Percentiles rank a stretch among this genome's conserved stretches.
These are phyloP conservation scores for Seriola aureovittata DNA, from an alignment of 2,113 vertebrate species.

Conservation along the genomic window DNA sequence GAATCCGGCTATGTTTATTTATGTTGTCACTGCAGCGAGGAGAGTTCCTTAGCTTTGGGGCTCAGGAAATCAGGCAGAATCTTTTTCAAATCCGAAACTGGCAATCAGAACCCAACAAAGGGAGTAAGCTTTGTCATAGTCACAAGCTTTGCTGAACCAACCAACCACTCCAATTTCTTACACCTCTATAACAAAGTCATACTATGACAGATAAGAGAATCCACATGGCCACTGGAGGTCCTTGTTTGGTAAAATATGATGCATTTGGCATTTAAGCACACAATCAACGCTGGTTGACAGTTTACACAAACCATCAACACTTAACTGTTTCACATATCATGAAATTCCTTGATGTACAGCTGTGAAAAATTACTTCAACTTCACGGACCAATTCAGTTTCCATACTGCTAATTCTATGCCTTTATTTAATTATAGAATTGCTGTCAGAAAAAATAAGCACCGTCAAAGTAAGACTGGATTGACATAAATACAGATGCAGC, in stretches of 20 bases:
- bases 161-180: too few relatives aligned
- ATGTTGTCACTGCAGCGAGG: too few relatives aligned
- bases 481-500: slow-evolving; percentile 25
- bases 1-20: too few relatives aligned
- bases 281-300: background rate
- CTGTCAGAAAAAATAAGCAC: background rate
- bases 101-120: background rate
- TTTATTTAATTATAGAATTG: background rate
- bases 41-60: too few relatives aligned
- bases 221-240: slow-evolving; percentile 1
- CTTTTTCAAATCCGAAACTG: background rate
- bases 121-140: background rate
- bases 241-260: too few relatives aligned
- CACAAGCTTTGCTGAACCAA: background rate
- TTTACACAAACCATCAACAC: too few relatives aligned
- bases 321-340: background rate
- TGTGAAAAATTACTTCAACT: background rate
- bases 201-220: background rate
- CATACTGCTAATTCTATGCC: background rate
- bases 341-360: background rate
- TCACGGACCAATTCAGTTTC: background rate
- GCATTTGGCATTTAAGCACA: background rate
- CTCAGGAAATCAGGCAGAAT: too few relatives aligned
- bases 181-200: background rate
- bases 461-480: background rate